Percentiles rank a stretch among this genome's conserved stretches.
phyloP scores from a whole-genome alignment of 2,888 invertebrate species.

The Scaptomyza reducta region DNA sequence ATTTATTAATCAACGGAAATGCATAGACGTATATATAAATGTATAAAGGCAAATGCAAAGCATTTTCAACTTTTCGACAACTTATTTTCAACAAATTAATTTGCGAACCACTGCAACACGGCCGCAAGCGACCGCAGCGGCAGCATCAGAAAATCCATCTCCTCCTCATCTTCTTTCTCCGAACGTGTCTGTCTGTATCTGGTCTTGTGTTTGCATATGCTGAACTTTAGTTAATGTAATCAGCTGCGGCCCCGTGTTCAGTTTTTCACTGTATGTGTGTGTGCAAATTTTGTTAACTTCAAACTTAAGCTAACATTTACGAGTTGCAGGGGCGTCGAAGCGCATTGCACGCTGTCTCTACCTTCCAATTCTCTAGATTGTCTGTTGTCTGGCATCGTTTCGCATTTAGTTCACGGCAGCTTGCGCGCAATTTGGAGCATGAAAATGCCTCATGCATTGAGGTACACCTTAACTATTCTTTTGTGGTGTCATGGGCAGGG shows the following conservation, averaged over 20 bases:
- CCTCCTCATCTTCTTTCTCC: not conserved
- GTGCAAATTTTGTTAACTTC: constrained; percentile 74
- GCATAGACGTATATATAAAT: constrained; percentile 6
- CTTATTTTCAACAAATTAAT: constrained; percentile 81
- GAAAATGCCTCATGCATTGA: constrained; percentile 39
- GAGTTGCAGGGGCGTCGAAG: constrained; percentile 51
- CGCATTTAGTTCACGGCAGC: constrained; percentile 36
- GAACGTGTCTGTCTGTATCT: not conserved
- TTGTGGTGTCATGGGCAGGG: constrained; percentile 1
- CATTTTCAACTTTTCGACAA: constrained; percentile 72
- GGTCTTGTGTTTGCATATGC: constrained; percentile 53
- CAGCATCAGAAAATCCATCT: constrained; percentile 3
- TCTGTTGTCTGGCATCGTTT: constrained; percentile 23
- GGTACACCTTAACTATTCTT: constrained; percentile 44
- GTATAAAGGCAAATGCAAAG: constrained; percentile 20
- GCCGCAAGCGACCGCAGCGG: constrained; percentile 34
- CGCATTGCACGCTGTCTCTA: constrained; percentile 19
- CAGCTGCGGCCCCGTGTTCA: constrained; percentile 70
- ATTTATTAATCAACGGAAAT: constrained; percentile 58
- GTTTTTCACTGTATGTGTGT: constrained; percentile 40
- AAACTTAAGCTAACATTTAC: constrained; percentile 73
- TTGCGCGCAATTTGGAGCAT: constrained; percentile 55
- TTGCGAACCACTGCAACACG: constrained; percentile 58
- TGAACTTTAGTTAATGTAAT: constrained; percentile 82
- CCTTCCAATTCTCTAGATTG: not conserved